phyloP scores from a whole-genome alignment of 2,888 invertebrate genomes.

The Sceliomorpha sp. region DNA sequence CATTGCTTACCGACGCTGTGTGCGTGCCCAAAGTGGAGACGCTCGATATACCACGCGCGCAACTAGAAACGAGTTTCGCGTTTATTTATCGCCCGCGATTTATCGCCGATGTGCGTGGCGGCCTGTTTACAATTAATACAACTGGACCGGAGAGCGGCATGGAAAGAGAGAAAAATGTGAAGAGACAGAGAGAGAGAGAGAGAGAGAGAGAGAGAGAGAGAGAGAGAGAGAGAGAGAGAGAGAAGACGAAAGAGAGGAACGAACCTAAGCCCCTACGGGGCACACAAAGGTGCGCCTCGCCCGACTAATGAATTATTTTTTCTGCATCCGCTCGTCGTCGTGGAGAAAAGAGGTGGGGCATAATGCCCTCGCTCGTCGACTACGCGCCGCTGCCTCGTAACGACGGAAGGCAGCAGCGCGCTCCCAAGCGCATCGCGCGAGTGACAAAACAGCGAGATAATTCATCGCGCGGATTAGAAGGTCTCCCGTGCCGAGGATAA shows the following conservation, averaged over 20 bases:
- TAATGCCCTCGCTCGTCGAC: constrained; percentile 10
- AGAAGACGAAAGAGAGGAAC: constrained; percentile 14
- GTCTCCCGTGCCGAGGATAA: constrained; percentile 33
- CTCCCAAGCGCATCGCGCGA: constrained; percentile 13
- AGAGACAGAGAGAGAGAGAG: constrained; percentile 18
- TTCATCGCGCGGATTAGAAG: constrained; percentile 64
- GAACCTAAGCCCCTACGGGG: constrained; percentile 20
- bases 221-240: constrained; percentile 17
- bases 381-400: no score
- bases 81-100: constrained; percentile 63
- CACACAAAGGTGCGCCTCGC: constrained; percentile 31
- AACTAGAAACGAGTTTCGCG: constrained; percentile 57
- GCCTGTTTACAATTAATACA: constrained; percentile 56
- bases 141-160: constrained; percentile 19
- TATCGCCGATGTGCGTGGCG: constrained; percentile 59
- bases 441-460: constrained; percentile 63
- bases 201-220: constrained; percentile 1
- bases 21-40: constrained; percentile 27
- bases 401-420: constrained; percentile 13
- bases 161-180: constrained; percentile 17
- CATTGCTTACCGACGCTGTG: no score
- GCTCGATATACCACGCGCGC: constrained; percentile 34
- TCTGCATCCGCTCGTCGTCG: background rate
- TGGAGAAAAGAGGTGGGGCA: no score
- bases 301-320: constrained; percentile 34